These are phyloP conservation scores for Latrodectus hesperus DNA, from an alignment of 2,888 invertebrate species.

Conservation along the genomic window DNA sequence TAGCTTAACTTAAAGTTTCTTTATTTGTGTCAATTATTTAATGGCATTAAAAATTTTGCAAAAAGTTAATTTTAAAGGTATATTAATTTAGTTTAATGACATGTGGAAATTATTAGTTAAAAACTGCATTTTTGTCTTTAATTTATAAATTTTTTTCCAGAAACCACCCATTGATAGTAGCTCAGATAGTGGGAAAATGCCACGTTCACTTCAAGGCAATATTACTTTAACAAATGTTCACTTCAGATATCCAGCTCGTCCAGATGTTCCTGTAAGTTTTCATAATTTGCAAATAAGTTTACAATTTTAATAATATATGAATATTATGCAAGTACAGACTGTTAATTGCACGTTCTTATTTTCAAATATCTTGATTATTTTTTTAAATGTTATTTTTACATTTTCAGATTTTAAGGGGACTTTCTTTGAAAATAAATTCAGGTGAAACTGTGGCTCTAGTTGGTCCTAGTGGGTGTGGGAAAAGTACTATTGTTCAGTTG, in stretches of 20 bases:
- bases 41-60: no score
- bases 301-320: neutral
- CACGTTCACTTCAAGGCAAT: constrained; percentile 80
- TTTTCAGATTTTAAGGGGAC: constrained; percentile 64
- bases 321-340: no score
- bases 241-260: constrained; percentile 84
- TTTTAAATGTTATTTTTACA: neutral
- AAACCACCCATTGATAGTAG: constrained; percentile 68
- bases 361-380: no score
- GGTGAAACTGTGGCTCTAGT: constrained; percentile 72
- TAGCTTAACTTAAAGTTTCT: no score
- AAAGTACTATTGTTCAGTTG: constrained; percentile 75
- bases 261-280: constrained; percentile 75
- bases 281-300: neutral
- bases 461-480: constrained; percentile 76
- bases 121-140: neutral
- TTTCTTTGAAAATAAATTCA: constrained; percentile 65
- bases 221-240: constrained; percentile 84
- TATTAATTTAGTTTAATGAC: neutral
- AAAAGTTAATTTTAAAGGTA: neutral
- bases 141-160: constrained; percentile 26
- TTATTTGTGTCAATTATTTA: no score
- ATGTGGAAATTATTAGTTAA: neutral
- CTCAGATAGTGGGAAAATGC: constrained; percentile 73
- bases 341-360: no score